Evolutionary conservation across 2,797 vertebrate species (phyloP).

Genomic region (Darevskia nairensis): DNA sequence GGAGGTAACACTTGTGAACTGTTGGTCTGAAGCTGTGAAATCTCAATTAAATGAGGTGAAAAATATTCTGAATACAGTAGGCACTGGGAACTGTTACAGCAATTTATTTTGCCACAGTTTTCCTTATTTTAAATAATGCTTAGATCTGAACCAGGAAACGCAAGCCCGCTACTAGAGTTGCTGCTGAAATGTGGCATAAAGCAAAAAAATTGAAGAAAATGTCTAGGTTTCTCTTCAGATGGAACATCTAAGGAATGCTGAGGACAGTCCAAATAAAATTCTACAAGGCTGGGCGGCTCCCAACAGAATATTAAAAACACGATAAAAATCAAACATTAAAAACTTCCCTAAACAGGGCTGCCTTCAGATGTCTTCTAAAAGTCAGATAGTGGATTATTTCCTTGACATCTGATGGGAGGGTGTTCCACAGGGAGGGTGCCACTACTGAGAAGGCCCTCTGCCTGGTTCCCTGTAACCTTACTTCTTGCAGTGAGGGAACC

Average conservation of each 20-base stretch:
- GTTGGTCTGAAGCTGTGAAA: not conserved
- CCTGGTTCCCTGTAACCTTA: too few species aligned
- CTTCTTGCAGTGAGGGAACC: too few species aligned
- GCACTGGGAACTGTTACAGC: not conserved
- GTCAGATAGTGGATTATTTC: too few species aligned
- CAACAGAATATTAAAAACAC: too few species aligned
- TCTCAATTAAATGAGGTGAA: constrained; percentile 17
- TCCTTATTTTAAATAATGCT: constrained; percentile 4
- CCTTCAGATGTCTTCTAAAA: too few species aligned
- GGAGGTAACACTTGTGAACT: not conserved
- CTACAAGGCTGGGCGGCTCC: not conserved
- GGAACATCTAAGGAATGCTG: not conserved
- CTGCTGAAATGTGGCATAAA: not conserved
- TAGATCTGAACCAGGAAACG: not conserved
- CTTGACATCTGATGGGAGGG: too few species aligned
- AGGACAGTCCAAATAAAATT: not conserved
- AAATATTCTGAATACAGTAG: not conserved
- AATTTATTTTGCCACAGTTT: not conserved
- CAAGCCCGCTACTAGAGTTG: not conserved
- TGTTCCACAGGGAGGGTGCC: too few species aligned
- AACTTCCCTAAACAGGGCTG: too few species aligned
- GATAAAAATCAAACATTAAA: not conserved
- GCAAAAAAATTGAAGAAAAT: not conserved
- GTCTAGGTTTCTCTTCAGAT: not conserved
- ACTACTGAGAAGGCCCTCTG: too few species aligned